Evolutionary conservation across 2,797 vertebrate species (phyloP).

Genomic region (Ibycter americanus): DNA sequence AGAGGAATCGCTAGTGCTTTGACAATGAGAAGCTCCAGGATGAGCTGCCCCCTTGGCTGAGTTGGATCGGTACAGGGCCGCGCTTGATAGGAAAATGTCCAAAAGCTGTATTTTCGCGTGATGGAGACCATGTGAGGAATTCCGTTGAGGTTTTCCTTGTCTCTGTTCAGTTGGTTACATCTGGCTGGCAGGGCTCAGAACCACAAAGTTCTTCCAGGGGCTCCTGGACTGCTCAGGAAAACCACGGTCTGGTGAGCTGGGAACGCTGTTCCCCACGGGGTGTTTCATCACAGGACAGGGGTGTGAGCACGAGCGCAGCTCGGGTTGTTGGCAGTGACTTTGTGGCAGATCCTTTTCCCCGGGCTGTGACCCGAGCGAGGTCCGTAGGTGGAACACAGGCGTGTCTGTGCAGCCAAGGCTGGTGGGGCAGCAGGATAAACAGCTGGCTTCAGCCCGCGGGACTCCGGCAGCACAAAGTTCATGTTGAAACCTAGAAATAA

Average conservation of each 20-base stretch:
- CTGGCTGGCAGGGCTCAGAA: neutral
- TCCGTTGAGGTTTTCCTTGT: neutral
- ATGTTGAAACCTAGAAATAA: neutral
- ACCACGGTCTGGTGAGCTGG: accelerated
- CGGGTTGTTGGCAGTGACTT: neutral
- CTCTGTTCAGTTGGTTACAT: accelerated
- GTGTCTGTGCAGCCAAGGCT: neutral
- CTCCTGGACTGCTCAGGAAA: neutral
- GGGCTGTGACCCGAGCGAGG: accelerated
- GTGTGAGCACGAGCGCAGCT: accelerated
- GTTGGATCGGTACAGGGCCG: neutral
- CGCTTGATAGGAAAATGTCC: neutral
- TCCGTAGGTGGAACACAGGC: neutral
- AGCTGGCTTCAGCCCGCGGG: neutral
- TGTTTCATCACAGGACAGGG: accelerated
- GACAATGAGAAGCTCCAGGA: neutral
- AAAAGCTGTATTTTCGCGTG: neutral
- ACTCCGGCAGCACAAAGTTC: neutral
- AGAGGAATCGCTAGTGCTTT: neutral
- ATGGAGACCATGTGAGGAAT: accelerated
- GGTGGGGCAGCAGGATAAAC: neutral
- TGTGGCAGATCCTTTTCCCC: neutral
- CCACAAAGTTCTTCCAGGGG: accelerated
- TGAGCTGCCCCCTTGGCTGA: neutral
- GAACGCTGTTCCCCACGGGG: accelerated